Evolutionary conservation across 64 coral and sea anemone species (phyloP).

Genomic region (Stichodactyla helianthus): DNA sequence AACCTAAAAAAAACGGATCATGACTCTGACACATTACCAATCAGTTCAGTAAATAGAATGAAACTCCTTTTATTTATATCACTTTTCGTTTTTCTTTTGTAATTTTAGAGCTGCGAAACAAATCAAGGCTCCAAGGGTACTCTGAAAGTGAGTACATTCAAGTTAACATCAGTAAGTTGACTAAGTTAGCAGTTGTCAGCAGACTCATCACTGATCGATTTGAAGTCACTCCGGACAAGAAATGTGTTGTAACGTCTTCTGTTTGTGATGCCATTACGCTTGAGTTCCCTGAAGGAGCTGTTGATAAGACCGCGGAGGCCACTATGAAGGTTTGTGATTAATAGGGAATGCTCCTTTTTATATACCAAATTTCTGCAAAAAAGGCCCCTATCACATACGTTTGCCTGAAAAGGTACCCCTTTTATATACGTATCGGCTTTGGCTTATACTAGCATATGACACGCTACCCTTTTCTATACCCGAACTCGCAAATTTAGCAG

Average conservation of each 20-base stretch:
- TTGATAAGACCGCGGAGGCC: neutral
- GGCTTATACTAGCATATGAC: no score
- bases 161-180: neutral
- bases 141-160: neutral
- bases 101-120: neutral
- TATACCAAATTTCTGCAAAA: no score
- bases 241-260: neutral
- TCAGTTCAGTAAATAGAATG: no score
- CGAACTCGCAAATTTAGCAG: no score
- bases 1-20: no score
- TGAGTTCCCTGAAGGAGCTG: neutral
- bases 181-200: neutral
- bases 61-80: neutral
- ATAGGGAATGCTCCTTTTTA: no score
- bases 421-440: no score
- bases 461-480: no score
- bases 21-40: no score
- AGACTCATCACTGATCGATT: slow-evolving; percentile 2
- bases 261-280: neutral
- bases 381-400: no score
- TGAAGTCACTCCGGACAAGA: neutral
- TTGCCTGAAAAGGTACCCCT: no score
- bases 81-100: neutral
- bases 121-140: neutral
- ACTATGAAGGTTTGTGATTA: neutral